Evolutionary conservation across 1,140 invertebrate genomes (phyloP), one percentile per base, ranked within the genome.

Genomic region (Venturia canescens): DNA sequence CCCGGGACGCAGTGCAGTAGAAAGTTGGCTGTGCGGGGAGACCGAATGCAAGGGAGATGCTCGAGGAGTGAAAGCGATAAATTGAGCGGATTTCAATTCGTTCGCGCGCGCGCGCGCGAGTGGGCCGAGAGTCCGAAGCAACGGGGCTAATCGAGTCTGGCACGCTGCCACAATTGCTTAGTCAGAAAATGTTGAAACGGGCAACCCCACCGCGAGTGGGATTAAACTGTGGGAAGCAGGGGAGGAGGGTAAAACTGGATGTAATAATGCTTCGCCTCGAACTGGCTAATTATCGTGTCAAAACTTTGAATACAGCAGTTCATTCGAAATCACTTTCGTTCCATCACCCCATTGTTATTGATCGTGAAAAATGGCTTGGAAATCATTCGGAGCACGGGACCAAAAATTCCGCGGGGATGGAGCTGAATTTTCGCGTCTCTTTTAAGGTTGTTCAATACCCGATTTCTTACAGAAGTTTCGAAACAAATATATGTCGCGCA

Each of bases 61-160:
- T 6, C 15, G 66, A 29, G 7, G 66, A 18, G 66, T 27, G 27
- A 69, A 69, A 69, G 66, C 27, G 66, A 69, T 69, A 69, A 69
- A 69, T 69, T 69, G 66, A 69, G 27, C 29, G 66, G 66, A 69
- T 69, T 69, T 69, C 66, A 69, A 69, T 69, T 69, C 66, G 66
- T 31, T 69, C 26, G 66, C 4, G 16, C n/a, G n/a, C n/a, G n/a
- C n/a, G n/a, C n/a, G n/a, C n/a, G n/a, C n/a, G n/a, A n/a, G n/a
- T n/a, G n/a, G n/a, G n/a, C n/a, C n/a, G n/a, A n/a, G 66, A 69
- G 13, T 29, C 15, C 15, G 66, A 69, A 31, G 27, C 26, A 69
- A 69, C n/a, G 66, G 27, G 27, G 66, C 66, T 69, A 69, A 69
- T 69, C 66, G 66, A 69, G 27, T 31, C 66, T 69, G 66, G 66